A percentile compares a stretch with the other conserved stretches of the same genome.
phyloP scores from a whole-genome alignment of 2,113 vertebrate species.

The Poecilia latipinna region DNA sequence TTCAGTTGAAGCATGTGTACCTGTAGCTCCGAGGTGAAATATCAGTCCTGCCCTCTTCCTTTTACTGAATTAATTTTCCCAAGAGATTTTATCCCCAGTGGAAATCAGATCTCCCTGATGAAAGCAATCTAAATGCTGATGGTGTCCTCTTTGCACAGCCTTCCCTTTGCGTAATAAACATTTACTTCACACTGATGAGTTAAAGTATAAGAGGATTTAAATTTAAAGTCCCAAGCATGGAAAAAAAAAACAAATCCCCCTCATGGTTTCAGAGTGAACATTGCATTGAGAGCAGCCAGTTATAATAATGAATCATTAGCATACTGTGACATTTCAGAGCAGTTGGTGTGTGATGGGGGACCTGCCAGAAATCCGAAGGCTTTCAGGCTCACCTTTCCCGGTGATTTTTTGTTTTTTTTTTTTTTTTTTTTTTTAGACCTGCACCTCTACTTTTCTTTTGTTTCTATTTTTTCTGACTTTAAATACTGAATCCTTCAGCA shows the following conservation, averaged over 20 bases:
- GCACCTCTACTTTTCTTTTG: not conserved
- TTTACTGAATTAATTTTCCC: not conserved
- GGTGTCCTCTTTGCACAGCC: not conserved
- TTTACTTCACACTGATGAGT: slow-evolving; percentile 14
- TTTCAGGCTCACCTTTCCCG: not conserved
- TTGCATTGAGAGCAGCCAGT: slow-evolving; percentile 9
- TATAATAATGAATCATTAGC: slow-evolving; percentile 34
- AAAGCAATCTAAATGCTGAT: slow-evolving; percentile 13
- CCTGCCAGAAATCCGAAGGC: slow-evolving; percentile 8
- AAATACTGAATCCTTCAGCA: not conserved
- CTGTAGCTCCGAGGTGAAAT: not conserved
- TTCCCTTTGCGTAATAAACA: not conserved
- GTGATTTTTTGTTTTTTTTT: not conserved
- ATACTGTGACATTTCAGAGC: slow-evolving; percentile 45
- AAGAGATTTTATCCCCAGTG: slow-evolving; percentile 1
- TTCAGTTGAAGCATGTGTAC: not conserved
- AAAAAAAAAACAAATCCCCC: not conserved
- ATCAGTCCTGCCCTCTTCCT: not conserved
- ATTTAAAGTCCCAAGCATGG: slow-evolving; percentile 3
- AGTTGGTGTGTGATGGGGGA: not conserved
- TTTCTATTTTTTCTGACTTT: not conserved
- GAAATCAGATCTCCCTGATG: not conserved
- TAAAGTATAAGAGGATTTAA: not conserved
- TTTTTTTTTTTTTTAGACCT: not conserved
- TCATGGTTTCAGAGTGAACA: not conserved